These are phyloP conservation scores for Pammene fasciana DNA, from an alignment of 2,888 invertebrate species.

Conservation along the genomic window DNA sequence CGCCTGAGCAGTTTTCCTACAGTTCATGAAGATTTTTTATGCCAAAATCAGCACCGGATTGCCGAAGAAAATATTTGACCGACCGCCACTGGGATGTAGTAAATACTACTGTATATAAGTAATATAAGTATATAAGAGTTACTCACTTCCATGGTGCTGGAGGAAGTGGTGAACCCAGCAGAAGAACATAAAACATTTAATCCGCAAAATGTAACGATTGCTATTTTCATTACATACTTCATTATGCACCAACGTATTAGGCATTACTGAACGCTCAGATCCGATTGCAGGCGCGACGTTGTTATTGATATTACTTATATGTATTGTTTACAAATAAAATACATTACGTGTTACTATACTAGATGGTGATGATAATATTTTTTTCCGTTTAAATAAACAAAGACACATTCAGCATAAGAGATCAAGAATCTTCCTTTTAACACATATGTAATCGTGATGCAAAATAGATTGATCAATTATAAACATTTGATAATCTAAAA, in stretches of 20 bases:
- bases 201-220: not conserved
- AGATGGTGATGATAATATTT: not conserved
- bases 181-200: constrained; percentile 2
- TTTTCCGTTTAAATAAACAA: constrained; percentile 1
- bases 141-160: constrained; percentile 8
- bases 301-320: not conserved
- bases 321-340: constrained; percentile 17
- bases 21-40: no score
- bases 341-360: not conserved
- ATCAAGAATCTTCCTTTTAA: not conserved
- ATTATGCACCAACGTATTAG: constrained; percentile 1
- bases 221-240: constrained; percentile 13
- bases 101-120: no score
- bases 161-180: not conserved
- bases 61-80: no score
- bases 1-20: no score
- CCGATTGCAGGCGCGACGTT: not conserved
- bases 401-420: not conserved
- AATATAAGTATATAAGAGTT: not conserved
- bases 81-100: no score
- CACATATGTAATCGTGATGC: no score
- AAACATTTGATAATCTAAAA: no score
- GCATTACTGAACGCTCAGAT: constrained; percentile 6
- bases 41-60: no score
- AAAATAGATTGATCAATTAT: no score